Evolutionary conservation across 2,888 invertebrate genomes (phyloP).

Genomic region (Chloroclysta siterata): DNA sequence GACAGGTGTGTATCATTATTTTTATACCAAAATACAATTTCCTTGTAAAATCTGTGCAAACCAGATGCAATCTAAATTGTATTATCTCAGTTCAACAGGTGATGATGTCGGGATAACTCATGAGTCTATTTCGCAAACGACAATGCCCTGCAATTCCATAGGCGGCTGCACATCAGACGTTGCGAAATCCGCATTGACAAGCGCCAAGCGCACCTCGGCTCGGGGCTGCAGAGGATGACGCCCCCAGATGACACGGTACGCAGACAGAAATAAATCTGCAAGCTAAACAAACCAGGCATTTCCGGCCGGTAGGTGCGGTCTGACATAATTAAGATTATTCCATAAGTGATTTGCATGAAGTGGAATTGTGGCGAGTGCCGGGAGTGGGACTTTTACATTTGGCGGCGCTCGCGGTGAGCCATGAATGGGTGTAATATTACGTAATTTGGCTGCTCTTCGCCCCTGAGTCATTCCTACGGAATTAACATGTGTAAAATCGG

Average conservation of each 20-base stretch:
- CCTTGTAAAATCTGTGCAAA: conserved; percentile 38
- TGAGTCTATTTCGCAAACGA: conserved; percentile 56
- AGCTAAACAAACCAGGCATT: conserved; percentile 79
- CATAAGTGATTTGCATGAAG: conserved; percentile 49
- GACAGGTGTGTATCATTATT: conserved; percentile 62
- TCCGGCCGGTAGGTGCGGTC: conserved; percentile 72
- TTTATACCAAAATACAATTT: conserved; percentile 44
- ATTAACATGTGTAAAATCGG: conserved; percentile 68
- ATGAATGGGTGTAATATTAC: conserved; percentile 73
- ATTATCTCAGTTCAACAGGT: conserved; percentile 3
- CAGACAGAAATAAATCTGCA: conserved; percentile 80
- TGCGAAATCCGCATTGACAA: conserved; percentile 70
- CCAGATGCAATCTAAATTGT: conserved; percentile 2
- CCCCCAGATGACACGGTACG: conserved; percentile 73
- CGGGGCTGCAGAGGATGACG: conserved; percentile 72
- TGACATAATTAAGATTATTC: conserved; percentile 70
- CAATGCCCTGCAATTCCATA: conserved; percentile 61
- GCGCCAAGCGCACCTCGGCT: conserved; percentile 65
- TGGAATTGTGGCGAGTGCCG: conserved; percentile 35
- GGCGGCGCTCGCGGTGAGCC: conserved; percentile 61
- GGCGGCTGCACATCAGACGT: conserved; percentile 57
- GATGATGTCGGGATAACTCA: background rate
- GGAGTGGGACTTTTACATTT: conserved; percentile 53
- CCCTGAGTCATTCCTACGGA: conserved; percentile 71
- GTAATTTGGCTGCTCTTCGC: conserved; percentile 65